Conservation (phyloP, 2,888 invertebrate species). For the Cephus nigrinus region DNA sequence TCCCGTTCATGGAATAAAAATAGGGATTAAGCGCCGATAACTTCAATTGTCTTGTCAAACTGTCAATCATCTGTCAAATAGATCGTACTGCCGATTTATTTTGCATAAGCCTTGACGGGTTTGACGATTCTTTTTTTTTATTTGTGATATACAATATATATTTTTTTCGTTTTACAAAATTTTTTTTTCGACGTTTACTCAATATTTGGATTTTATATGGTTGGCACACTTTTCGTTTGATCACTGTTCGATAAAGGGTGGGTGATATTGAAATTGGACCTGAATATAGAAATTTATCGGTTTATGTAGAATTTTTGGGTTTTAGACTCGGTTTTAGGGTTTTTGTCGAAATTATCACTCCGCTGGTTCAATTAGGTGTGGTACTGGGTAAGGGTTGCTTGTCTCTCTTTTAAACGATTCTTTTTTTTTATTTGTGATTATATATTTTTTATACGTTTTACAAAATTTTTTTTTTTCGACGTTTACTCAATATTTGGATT, state of each 20-base stretch:
- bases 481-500: too few relatives aligned
- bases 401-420: background rate
- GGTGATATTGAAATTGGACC: too few relatives aligned
- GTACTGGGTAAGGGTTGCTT: background rate
- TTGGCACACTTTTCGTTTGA: too few relatives aligned
- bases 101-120: background rate
- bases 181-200: too few relatives aligned
- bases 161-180: too few relatives aligned
- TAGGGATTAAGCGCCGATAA: constrained; percentile 30
- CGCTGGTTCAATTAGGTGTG: background rate
- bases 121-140: background rate
- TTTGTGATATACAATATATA: too few relatives aligned
- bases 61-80: constrained; percentile 28
- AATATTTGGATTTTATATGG: too few relatives aligned
- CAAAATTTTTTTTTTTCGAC: too few relatives aligned
- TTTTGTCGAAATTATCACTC: background rate
- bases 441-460: too few relatives aligned
- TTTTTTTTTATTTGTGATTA: background rate
- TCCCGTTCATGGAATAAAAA: constrained; percentile 12
- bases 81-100: background rate
- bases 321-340: background rate
- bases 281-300: too few relatives aligned
- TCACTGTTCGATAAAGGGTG: too few relatives aligned
- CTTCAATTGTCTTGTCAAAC: constrained; percentile 35
- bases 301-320: too few relatives aligned